These are phyloP conservation scores for Podocnemis expansa DNA, from an alignment of 2,113 vertebrate species.

Conservation along the genomic window DNA sequence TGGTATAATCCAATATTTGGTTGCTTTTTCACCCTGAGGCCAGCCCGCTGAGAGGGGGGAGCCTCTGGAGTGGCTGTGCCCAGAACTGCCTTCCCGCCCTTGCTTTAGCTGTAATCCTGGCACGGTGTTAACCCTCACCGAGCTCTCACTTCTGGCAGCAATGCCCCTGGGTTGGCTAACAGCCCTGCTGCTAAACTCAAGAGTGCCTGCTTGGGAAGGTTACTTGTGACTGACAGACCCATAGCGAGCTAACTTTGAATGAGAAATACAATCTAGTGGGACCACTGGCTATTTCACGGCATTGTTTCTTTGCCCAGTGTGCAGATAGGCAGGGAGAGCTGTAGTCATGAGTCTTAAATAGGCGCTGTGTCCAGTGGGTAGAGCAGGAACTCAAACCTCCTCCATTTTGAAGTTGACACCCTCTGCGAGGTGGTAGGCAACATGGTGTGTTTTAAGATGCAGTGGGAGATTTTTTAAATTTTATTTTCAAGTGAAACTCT, in stretches of 20 bases:
- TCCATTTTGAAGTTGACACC: not conserved
- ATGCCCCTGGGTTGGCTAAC: too few species aligned
- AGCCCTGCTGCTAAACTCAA: not conserved
- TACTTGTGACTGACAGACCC: not conserved
- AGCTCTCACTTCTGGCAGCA: too few species aligned
- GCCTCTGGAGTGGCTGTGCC: too few species aligned
- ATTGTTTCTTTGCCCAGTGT: not conserved
- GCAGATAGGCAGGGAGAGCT: not conserved
- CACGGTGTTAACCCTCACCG: too few species aligned
- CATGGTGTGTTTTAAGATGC: fast-evolving
- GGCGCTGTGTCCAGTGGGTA: fast-evolving
- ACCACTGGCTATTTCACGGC: too few species aligned
- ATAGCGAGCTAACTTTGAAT: not conserved
- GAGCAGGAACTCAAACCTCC: fast-evolving
- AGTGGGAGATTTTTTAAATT: not conserved
- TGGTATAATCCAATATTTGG: too few species aligned
- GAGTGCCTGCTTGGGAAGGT: not conserved
- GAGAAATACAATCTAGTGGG: not conserved
- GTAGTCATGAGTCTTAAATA: not conserved
- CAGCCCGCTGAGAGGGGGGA: too few species aligned
- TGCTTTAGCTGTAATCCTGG: too few species aligned
- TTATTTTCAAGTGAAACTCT: not conserved
- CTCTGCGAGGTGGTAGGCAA: fast-evolving
- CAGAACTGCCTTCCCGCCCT: too few species aligned
- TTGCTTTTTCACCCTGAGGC: too few species aligned